Base-by-base conservation (phyloP, 2,888 invertebrate species). In the Drosophila anceps region DNA sequence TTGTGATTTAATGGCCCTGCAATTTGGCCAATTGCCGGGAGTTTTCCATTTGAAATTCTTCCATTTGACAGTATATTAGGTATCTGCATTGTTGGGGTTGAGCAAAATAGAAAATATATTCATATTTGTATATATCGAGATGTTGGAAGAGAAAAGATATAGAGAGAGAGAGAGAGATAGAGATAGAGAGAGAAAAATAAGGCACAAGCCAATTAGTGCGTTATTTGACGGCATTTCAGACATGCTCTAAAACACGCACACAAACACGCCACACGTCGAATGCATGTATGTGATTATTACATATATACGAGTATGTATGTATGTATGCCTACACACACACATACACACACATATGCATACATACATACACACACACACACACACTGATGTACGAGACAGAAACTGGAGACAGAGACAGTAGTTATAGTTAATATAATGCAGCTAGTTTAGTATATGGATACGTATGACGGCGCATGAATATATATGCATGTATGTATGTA, bases 21-120 rank as follows among this genome's bases (percentile, higher is more conserved):
- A 90, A 71, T 77, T 90, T 90, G 82, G 84, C 90, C 90, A 94
- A 95, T 89, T 91, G 91, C 73, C 92, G 94, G 93, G 95, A 95
- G 93, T 95, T 95, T 94, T 96, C 96, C 94, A 95, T 95, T 94
- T 96, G 96, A 94, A 96, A 95, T 94, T 96, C 96, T 94, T 96
- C 96, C 96, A 96, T 96, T 95, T 96, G 96, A 95, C 96, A 96
- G 95, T 96, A 96, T 94, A 96, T 96, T 94, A 96, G 95, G 94
- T 96, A 96, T 95, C 95, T 95, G 95, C 94, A 80, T 81, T 69
- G 67, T 50, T 50, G 62, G 54, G 31, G 18, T 50, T 50, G 48
- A 31, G 51, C 70, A 69, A 76, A 73, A 70, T 71, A 75, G 62
- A 79, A 72, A 60, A 67, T 50, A 65, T 62, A 12, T 50, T 50